Evolutionary conservation across 2,888 invertebrate species (phyloP), one percentile per base, ranked within the genome.

Genomic region (Notodonta dromedarius): DNA sequence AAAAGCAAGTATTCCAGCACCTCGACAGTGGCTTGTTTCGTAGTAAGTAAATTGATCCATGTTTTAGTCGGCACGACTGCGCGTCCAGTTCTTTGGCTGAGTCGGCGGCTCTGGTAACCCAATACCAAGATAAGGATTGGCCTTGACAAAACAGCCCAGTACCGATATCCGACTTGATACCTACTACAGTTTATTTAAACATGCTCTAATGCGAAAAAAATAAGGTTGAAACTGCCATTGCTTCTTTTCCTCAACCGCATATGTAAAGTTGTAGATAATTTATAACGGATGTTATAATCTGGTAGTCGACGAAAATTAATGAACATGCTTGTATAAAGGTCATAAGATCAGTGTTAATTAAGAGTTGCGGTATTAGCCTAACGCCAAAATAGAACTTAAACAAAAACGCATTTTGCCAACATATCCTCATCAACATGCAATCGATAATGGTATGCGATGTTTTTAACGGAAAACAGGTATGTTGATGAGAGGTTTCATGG

Each of bases 91-190:
- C 79, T 79, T 73, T 74, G 76, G 79, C 79, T 81, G 80, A 80
- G 84, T 82, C 89, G 87, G 87, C 84, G 78, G 76, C 84, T 89
- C 82, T 89, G 79, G 90, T 86, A 90, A 91, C 87, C 81, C 68
- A 79, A 90, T 76, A 84, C 87, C 77, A 67, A 84, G 88, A 90
- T 90, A 90, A 88, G 80, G 63, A 68, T 69, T 80, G 80, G 78
- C 88, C 89, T 88, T 89, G 89, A 84, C 82, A 76, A 79, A 82
- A 70, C 68, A 58, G 61, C 63, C 56, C 56, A 54, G 44, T 65
- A 67, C 63, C 64, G 57, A 70, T 59, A 61, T 53, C 46, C 65
- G 59, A 61, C 57, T 60, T 56, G 11, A 11, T 24, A 74, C 57
- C 66, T 58, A 54, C 58, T 51, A 64, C 74, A 70, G 71, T 70